These are phyloP conservation scores for Oceanites oceanicus DNA, from an alignment of 2,113 vertebrate genomes.

Conservation along the genomic window DNA sequence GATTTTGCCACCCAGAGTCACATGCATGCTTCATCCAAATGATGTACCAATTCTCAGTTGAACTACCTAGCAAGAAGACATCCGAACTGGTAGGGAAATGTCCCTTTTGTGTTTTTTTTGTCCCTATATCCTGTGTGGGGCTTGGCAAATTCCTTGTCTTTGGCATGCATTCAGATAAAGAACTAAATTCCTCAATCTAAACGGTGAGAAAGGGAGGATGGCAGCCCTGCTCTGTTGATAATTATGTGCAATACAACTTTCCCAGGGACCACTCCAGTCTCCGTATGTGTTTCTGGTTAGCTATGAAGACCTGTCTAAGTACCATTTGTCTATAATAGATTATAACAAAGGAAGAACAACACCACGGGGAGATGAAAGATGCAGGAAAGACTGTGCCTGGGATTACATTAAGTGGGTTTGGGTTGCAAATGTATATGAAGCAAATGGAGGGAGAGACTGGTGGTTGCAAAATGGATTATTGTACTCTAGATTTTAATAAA, in stretches of 20 bases:
- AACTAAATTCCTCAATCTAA: neutral
- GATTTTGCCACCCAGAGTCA: neutral
- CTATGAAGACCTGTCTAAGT: neutral
- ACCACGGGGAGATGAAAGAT: neutral
- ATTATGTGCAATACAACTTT: neutral
- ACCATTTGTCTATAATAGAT: neutral
- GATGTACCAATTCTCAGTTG: neutral
- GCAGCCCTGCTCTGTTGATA: neutral
- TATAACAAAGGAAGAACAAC: conserved; percentile 3
- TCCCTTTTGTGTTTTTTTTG: neutral
- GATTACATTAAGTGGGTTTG: neutral
- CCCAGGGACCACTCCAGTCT: neutral
- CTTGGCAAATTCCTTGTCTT: neutral
- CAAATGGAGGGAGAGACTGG: neutral
- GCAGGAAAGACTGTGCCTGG: neutral
- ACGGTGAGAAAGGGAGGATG: neutral
- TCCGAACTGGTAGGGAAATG: neutral
- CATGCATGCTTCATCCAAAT: neutral
- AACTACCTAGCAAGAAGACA: neutral
- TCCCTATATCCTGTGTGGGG: neutral
- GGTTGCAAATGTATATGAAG: neutral
- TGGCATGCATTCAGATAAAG: neutral
- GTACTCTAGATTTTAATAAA: conserved; percentile 36
- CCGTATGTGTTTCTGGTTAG: neutral
- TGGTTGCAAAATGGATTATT: neutral